Conservation (phyloP, 2,888 invertebrate species). For the Sinelater perroti region DNA sequence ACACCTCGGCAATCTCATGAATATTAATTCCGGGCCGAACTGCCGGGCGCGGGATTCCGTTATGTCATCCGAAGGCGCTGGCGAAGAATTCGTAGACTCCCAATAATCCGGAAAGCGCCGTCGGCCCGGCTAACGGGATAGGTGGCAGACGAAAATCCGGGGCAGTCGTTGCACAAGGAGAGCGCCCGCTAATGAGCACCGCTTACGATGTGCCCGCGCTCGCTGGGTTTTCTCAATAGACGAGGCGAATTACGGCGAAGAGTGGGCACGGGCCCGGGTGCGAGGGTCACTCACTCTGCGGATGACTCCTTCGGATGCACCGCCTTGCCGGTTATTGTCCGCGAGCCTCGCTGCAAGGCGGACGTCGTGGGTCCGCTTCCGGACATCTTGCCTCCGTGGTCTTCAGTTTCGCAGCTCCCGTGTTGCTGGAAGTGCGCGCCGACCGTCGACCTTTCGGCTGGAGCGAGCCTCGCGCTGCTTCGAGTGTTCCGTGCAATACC, state of each 20-base stretch:
- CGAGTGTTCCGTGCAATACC: constrained; percentile 4
- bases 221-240: constrained; percentile 30
- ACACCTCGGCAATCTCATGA: too few relatives aligned
- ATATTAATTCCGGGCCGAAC: too few relatives aligned
- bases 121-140: neutral
- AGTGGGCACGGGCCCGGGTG: constrained; percentile 19
- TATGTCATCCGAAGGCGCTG: neutral
- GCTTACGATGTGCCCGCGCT: constrained; percentile 26
- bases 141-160: neutral
- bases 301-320: constrained; percentile 33
- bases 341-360: constrained; percentile 24
- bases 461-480: constrained; percentile 1
- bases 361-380: constrained; percentile 21
- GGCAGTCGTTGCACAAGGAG: constrained; percentile 8
- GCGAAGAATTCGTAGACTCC: neutral
- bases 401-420: neutral
- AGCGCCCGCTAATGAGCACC: constrained; percentile 7
- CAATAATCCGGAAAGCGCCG: neutral
- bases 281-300: constrained; percentile 37
- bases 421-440: neutral
- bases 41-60: too few relatives aligned
- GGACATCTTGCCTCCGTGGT: constrained; percentile 5
- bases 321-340: constrained; percentile 37
- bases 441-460: constrained; percentile 13
- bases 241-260: constrained; percentile 24